Evolutionary conservation across 2,797 vertebrate genomes (phyloP), one percentile per base, ranked within the genome.

Genomic region (Pseudocheirus occidentalis): DNA sequence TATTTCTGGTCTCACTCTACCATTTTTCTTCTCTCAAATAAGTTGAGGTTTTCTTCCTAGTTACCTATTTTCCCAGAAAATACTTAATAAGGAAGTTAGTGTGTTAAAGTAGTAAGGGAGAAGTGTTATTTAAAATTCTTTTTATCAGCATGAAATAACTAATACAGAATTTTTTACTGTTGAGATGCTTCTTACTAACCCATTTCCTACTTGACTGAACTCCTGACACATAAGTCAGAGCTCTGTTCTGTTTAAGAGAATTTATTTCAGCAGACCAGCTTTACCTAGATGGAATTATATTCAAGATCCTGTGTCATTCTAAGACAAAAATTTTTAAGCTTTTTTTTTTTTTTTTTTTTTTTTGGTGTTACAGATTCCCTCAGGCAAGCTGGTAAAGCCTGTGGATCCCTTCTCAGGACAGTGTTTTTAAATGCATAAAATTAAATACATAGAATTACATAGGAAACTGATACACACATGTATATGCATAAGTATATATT

Each of bases 31-130:
- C 53, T 90, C 96, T 94, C n/a, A 53, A 34, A 96, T 92, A 46
- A 12, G 56, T 59, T 73, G 90, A 16, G n/a, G 62, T 46, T 96
- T 91, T 94, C 11, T 16, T 55, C 92, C 46, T 92, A 57, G 13
- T 95, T 58, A 81, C 46, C 94, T 95, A 53, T 94, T 92, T 66
- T 90, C 93, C 90, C 27, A 62, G 55, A 92, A 34, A 34, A 62
- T 62, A 31, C 59, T 81, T 81, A 40, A 46, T 66, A 91, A 91
- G 16, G 16, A 34, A 40, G 5, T 27, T 27, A 73, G 4, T 0
- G 13, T 27, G 81, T 31, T 0, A 13, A 9, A 31, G 50, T 93
- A 55, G 21, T 50, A 95, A 59, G 57, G 57, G 52, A 46, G 54
- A 6, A 31, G 0, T 90, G 3, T 81, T 40, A 9, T 94, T 93